A percentile compares a stretch with the other conserved stretches of the same genome.
Conservation (phyloP, 2,888 invertebrate species). For the Oxycera nigricornis region DNA sequence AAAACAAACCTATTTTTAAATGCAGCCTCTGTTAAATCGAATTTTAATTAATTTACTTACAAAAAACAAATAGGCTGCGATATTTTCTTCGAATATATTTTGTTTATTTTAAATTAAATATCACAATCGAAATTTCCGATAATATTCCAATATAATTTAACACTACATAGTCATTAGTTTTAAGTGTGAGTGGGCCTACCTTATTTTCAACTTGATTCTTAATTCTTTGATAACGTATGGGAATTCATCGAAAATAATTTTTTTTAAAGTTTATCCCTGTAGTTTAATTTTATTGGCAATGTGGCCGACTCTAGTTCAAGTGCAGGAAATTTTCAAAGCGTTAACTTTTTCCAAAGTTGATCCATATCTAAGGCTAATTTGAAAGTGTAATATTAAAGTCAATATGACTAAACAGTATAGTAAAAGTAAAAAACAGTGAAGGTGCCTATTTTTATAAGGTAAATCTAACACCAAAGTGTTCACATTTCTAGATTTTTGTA, state of each 20-base stretch:
- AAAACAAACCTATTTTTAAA: neutral
- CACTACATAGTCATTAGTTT: too few relatives aligned
- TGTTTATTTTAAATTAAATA: neutral
- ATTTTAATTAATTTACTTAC: neutral
- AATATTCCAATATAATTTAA: neutral
- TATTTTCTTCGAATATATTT: too few relatives aligned
- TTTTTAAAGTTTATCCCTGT: too few relatives aligned
- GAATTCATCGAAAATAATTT: neutral
- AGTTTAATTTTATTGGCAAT: too few relatives aligned
- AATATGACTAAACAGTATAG: constrained; percentile 37
- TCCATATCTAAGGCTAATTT: too few relatives aligned
- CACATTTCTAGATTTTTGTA: neutral
- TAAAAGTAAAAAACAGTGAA: constrained; percentile 36
- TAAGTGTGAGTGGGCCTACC: too few relatives aligned
- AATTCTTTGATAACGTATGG: neutral
- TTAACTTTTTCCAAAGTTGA: too few relatives aligned
- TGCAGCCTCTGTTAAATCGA: neutral
- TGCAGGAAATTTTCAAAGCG: too few relatives aligned
- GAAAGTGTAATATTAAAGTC: constrained; percentile 33
- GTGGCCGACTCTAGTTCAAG: too few relatives aligned
- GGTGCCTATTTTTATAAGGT: too few relatives aligned
- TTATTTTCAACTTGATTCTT: neutral
- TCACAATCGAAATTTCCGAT: neutral
- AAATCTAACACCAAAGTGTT: too few relatives aligned
- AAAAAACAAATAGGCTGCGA: neutral